phyloP scores from a whole-genome alignment of 2,113 vertebrate genomes.

The Vulpes lagopus region DNA sequence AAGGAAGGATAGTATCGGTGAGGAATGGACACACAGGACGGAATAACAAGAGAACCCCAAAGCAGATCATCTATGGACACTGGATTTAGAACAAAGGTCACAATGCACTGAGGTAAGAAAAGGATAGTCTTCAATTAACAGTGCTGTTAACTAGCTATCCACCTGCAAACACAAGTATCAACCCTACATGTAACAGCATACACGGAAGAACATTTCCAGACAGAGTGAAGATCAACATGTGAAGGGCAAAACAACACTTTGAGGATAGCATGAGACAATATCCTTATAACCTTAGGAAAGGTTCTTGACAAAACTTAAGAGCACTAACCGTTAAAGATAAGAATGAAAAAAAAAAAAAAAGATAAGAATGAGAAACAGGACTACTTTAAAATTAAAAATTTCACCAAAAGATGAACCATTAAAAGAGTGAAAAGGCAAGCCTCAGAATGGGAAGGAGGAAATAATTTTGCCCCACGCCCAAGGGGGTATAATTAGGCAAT shows the following conservation, averaged over 20 bases:
- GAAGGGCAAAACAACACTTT: background rate
- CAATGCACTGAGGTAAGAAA: too few species aligned
- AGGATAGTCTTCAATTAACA: background rate
- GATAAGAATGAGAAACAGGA: background rate
- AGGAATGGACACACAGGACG: background rate
- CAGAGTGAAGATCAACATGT: background rate
- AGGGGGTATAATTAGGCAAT: background rate
- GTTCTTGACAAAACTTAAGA: background rate
- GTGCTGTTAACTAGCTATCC: background rate
- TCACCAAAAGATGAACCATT: background rate
- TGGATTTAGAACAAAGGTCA: background rate
- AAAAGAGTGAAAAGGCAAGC: background rate
- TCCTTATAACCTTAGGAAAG: background rate
- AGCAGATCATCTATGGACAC: background rate
- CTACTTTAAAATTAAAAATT: background rate
- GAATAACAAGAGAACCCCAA: background rate
- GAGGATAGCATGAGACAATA: background rate
- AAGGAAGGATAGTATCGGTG: fast-evolving
- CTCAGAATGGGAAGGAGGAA: background rate
- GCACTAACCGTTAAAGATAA: background rate
- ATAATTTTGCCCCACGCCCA: too few species aligned
- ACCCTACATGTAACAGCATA: background rate
- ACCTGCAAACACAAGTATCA: background rate
- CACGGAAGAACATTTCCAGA: background rate
- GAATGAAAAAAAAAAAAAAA: background rate